Percentiles rank a stretch among this genome's conserved stretches.
These are phyloP conservation scores for Lagopus muta DNA, from an alignment of 2,113 vertebrate genomes.

Conservation along the genomic window DNA sequence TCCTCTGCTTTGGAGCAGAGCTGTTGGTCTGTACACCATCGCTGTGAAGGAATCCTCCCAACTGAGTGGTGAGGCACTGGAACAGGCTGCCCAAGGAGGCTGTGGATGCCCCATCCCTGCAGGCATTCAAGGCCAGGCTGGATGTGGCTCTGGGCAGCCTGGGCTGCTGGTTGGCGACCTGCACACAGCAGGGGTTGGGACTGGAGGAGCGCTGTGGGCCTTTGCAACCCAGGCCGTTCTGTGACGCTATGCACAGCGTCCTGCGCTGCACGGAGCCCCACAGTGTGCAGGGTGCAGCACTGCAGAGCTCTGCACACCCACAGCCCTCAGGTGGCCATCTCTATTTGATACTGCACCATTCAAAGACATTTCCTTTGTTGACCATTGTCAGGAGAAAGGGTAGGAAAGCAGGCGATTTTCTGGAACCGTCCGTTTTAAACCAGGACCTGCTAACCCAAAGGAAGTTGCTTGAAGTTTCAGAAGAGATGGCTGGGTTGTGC, in stretches of 20 bases:
- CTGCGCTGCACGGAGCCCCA: not conserved
- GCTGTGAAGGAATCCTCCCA: not conserved
- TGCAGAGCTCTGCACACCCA: not conserved
- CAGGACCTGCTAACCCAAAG: not conserved
- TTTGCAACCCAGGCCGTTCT: no score
- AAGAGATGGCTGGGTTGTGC: slow-evolving; percentile 28
- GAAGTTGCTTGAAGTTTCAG: slow-evolving; percentile 30
- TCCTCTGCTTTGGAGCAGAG: not conserved
- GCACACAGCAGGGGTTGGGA: no score
- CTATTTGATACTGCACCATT: not conserved
- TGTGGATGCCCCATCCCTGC: no score
- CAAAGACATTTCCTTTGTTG: not conserved
- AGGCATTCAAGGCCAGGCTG: no score
- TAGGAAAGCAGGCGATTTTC: not conserved
- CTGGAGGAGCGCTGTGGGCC: no score
- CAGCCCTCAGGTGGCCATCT: not conserved
- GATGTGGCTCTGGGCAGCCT: no score
- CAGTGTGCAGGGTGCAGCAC: not conserved
- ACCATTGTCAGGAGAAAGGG: slow-evolving; percentile 22
- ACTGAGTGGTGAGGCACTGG: no score
- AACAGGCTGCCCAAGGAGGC: no score
- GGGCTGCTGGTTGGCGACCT: no score
- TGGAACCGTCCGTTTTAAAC: not conserved
- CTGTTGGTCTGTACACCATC: not conserved
- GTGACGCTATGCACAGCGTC: not conserved